Evolutionary conservation across 2,888 invertebrate genomes (phyloP).

Genomic region (Ormyrus pomaceus): DNA sequence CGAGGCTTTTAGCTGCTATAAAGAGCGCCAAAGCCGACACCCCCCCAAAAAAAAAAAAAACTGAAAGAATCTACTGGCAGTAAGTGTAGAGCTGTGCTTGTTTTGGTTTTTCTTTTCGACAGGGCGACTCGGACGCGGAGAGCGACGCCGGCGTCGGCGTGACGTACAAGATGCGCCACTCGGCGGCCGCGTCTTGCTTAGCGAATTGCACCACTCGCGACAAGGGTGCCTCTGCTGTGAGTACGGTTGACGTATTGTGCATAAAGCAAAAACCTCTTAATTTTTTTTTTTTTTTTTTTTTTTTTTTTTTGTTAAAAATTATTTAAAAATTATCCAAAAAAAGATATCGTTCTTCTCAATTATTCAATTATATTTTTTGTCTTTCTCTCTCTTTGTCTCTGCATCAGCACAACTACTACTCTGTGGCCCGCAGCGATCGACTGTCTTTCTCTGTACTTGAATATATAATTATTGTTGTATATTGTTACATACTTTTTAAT

Average conservation of each 20-base stretch:
- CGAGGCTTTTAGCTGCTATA: neutral
- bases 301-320: slow-evolving; percentile 5
- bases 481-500: slow-evolving; percentile 11
- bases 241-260: slow-evolving; percentile 68
- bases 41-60: neutral
- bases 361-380: slow-evolving; percentile 44
- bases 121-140: slow-evolving; percentile 74
- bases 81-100: slow-evolving; percentile 73
- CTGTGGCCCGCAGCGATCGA: slow-evolving; percentile 57
- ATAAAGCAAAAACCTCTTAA: slow-evolving; percentile 12
- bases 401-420: slow-evolving; percentile 57
- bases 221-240: slow-evolving; percentile 74
- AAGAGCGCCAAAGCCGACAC: neutral
- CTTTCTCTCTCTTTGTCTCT: slow-evolving; percentile 55
- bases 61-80: slow-evolving; percentile 59
- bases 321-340: slow-evolving; percentile 7
- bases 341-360: neutral
- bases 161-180: slow-evolving; percentile 79
- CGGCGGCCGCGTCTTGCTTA: slow-evolving; percentile 74
- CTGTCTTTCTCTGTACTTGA: slow-evolving; percentile 64
- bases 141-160: slow-evolving; percentile 81
- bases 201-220: slow-evolving; percentile 74
- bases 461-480: slow-evolving; percentile 44
- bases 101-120: slow-evolving; percentile 65
- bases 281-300: neutral